Base-by-base conservation (phyloP, 1,140 invertebrate genomes). In the Drosophila mayri region DNA sequence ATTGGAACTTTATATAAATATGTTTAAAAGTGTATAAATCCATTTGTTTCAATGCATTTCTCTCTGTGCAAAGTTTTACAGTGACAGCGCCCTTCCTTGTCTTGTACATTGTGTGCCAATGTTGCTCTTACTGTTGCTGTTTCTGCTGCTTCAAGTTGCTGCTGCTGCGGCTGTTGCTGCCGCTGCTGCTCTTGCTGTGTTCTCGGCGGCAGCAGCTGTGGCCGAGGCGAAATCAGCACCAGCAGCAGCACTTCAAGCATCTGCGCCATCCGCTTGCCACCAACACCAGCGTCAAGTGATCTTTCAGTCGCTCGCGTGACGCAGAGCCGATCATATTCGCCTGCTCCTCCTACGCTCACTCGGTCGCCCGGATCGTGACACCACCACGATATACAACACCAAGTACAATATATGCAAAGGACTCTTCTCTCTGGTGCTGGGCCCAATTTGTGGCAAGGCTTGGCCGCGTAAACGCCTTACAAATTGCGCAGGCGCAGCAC, bases 261-360 rank as follows among this genome's bases (percentile, higher is more conserved):
- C 60, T 44, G 49, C 54, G 57, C 55, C 73, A 68, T 44, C 63
- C 55, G 47, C 66, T 50, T 79, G 64, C 55, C 63, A 77, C 30
- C 54, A 60, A 61, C 59, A 62, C 41, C 49, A 50, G 58, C 41
- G 57, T 71, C 67, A 78, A 76, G 44, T 54, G 67, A 80, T 79
- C 75, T 71, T 72, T 88, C 77, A 90, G 84, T 87, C 72, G 61
- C 57, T 80, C 76, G 76, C 76, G 66, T 58, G 71, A 76, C 77
- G 84, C 72, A 76, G 84, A 86, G 71, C 46, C 60, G 85, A 71
- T 57, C 64, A 79, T 78, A 71, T 65, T 85, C 75, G 76, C 64
- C 65, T 76, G 63, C 84, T 75, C 76, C 80, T 83, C 72, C 75
- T 64, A 81, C 61, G 50, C 74, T 65, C 38, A 41, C 54, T 44